Conservation (phyloP, 2,113 vertebrate species). For the Platycercus adscitus region DNA sequence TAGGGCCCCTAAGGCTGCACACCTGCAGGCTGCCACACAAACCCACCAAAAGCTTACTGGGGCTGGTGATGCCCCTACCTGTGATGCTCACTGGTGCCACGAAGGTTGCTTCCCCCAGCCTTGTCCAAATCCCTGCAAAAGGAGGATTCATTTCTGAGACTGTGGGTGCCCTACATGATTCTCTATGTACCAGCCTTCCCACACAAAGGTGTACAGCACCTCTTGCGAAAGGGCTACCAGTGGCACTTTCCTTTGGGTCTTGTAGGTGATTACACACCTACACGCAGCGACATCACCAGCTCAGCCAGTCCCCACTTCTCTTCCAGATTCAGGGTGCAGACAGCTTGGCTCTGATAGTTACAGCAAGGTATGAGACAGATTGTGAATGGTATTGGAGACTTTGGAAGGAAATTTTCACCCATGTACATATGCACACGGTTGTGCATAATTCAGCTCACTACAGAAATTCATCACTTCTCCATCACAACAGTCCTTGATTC, state of each 20-base stretch:
- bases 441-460: background rate
- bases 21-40: background rate
- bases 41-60: background rate
- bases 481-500: rapidly evolving
- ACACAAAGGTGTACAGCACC: background rate
- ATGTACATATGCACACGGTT: rapidly evolving
- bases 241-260: background rate
- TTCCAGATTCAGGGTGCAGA: rapidly evolving
- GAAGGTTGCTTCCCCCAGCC: background rate
- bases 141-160: background rate
- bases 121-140: background rate
- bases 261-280: rapidly evolving
- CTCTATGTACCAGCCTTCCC: no score
- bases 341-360: background rate
- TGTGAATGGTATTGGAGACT: background rate
- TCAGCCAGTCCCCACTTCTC: background rate
- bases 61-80: background rate
- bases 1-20: background rate
- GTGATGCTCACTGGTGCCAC: rapidly evolving
- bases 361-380: no score
- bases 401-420: background rate
- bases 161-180: rapidly evolving
- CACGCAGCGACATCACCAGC: rapidly evolving
- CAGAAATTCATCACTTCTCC: background rate
- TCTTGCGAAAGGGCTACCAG: background rate